Base-by-base conservation (phyloP, 2,888 invertebrate genomes). In the Scaptomyza flava region DNA sequence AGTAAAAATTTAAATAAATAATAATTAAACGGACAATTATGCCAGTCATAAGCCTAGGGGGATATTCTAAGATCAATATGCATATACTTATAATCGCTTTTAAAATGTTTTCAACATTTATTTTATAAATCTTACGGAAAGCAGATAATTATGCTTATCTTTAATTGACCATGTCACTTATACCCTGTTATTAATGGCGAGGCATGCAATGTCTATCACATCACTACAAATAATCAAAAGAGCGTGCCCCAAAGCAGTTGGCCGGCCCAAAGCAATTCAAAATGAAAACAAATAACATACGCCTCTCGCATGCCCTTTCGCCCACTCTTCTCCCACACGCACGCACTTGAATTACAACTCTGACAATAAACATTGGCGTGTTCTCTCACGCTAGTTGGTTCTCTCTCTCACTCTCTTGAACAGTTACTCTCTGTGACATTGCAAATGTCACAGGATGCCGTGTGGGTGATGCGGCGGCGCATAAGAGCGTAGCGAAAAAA, bases 361-460 rank as follows among this genome's bases (percentile, higher is more conserved):
- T 54, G 46, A 20, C 50, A 48, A 20, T 34, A 42, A 34, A 61
- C 23, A 8, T 50, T 46, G 17, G 36, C 42, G 7, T 51, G 17
- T 56, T 61, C 48, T 34, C 64, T 23, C 46, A 50, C n/a, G 20
- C 9, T 12, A n/a, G 17, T 12, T 6, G 53, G 42, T 51, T 17
- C 43, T 23, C 2, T n/a, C 45, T 34, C 46, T 60, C 57, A n/a
- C 30, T 14, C 38, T 14, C 42, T 11, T n/a, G n/a, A 14, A 12
- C 30, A 9, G 8, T 30, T 47, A 23, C 60, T 70, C 67, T 72
- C 56, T 31, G 62, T 77, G 83, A 79, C 87, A 82, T 77, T 87
- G 77, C 56, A 79, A 82, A 85, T 87, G 86, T 85, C 80, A 77
- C 68, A 77, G 79, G 72, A 71, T 30, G 66, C 53, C 41, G 58